Percentiles rank a stretch among this genome's conserved stretches.
phyloP scores from a whole-genome alignment of 2,797 vertebrate genomes.

The Aplochiton taeniatus region DNA sequence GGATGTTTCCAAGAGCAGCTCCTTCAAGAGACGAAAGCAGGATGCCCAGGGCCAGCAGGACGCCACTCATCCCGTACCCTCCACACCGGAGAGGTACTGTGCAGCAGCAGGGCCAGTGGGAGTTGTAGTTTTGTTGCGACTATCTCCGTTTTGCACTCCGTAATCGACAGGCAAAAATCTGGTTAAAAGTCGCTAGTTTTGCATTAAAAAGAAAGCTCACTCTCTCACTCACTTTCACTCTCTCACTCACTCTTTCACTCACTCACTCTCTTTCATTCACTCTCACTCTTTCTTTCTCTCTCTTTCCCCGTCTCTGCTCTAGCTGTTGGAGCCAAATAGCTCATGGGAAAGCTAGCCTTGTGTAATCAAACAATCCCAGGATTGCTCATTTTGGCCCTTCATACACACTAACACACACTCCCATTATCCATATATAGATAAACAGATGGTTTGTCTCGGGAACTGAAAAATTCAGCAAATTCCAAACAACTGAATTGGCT shows the following conservation, averaged over 20 bases:
- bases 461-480: conserved; percentile 41
- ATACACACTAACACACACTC: neutral
- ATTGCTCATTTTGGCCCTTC: conserved; percentile 28
- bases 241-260: conserved; percentile 1
- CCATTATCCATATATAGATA: conserved; percentile 45
- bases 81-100: conserved; percentile 77
- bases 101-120: neutral
- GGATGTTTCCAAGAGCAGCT: conserved; percentile 65
- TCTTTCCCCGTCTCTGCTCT: neutral
- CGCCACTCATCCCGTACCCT: conserved; percentile 52
- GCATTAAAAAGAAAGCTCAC: no score
- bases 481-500: conserved; percentile 33
- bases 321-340: conserved; percentile 24
- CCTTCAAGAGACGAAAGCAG: conserved; percentile 71
- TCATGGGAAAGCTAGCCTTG: conserved; percentile 39
- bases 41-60: conserved; percentile 68
- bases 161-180: no score
- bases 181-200: no score
- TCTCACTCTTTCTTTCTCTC: no score
- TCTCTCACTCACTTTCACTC: no score
- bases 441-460: conserved; percentile 21
- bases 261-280: neutral
- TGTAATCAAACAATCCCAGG: conserved; percentile 25
- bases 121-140: neutral
- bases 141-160: neutral